These are phyloP conservation scores for Camponotus pennsylvanicus DNA, from an alignment of 1,140 invertebrate species.

Conservation along the genomic window DNA sequence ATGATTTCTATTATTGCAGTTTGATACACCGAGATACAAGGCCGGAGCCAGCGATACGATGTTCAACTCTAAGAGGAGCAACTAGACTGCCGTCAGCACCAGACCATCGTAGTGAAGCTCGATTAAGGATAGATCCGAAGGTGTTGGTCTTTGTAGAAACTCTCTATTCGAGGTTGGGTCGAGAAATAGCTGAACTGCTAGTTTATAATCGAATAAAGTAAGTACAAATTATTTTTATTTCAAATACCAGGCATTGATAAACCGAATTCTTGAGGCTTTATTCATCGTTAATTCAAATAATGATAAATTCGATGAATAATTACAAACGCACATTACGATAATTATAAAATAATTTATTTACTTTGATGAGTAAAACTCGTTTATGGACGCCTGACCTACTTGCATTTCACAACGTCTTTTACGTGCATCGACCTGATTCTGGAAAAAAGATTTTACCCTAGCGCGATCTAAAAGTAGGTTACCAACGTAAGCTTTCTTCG, in stretches of 20 bases:
- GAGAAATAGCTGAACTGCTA: conserved; percentile 96
- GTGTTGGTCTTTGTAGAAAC: conserved; percentile 98
- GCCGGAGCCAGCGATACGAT: conserved; percentile 93
- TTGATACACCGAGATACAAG: conserved; percentile 91
- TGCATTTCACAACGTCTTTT: conserved; percentile 46
- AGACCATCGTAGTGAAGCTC: conserved; percentile 93
- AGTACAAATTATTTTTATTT: conserved; percentile 81
- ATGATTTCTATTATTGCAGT: conserved; percentile 84
- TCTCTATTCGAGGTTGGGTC: conserved; percentile 95
- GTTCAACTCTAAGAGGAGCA: conserved; percentile 90
- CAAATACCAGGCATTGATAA: not conserved
- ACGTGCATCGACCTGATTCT: conserved; percentile 34
- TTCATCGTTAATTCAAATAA: conserved; percentile 14
- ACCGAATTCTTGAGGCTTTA: not conserved
- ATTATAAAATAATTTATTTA: conserved; percentile 31
- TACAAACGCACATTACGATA: not conserved
- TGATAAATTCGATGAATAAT: not conserved
- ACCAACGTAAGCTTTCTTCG: conserved; percentile 38
- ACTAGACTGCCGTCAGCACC: conserved; percentile 87
- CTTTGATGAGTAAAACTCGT: not conserved
- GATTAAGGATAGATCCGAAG: conserved; percentile 95
- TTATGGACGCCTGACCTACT: conserved; percentile 18
- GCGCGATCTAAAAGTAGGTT: conserved; percentile 45
- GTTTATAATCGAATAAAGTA: conserved; percentile 97
- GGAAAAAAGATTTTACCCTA: conserved; percentile 15